Evolutionary conservation across 2,797 vertebrate species (phyloP), one percentile per base, ranked within the genome.

Genomic region (Spea hammondii): DNA sequence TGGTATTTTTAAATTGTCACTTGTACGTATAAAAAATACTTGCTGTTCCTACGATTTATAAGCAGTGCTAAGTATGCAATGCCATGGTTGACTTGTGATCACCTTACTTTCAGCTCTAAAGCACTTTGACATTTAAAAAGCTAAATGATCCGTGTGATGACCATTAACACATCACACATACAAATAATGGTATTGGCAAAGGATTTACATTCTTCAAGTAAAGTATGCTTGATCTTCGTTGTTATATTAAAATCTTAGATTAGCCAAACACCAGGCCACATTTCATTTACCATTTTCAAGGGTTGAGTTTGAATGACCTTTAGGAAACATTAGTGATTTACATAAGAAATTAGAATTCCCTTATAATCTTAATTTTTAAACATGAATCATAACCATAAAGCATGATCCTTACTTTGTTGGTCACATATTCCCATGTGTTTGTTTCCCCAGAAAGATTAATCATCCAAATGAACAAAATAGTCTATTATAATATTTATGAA

Each of bases 41-140:
- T 78, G 60, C 9, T 55, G 67, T 60, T 72, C 73, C 17, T 51
- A 9, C n/a, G 48, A 51, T 69, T 51, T 69, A 69, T 51, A n/a
- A 53, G 49, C 11, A 53, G n/a, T n/a, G 55, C 12, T 53, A 65
- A 79, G 45, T 74, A 70, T 79, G 65, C 67, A 74, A 79, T 49
- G 65, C 70, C 72, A 74, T 64, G n/a, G 55, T n/a, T 4, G 12
- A 5, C 3, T 32, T 14, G 49, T 68, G 46, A 51, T 74, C 48
- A 67, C 32, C 32, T 32, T 32, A 32, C 32, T 32, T 11, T 54
- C 5, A 46, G 13, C 66, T 70, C 7, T 59, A 73, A 11, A 59
- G 53, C 64, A 47, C n/a, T 54, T 62, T 73, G 74, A 73, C 75
- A 82, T 74, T 65, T 76, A 72, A 76, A 76, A 64, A 76, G 73